Percentiles rank a stretch among this genome's conserved stretches.
Evolutionary conservation across 2,113 vertebrate species (phyloP).

Genomic region (Chaetops frenatus): DNA sequence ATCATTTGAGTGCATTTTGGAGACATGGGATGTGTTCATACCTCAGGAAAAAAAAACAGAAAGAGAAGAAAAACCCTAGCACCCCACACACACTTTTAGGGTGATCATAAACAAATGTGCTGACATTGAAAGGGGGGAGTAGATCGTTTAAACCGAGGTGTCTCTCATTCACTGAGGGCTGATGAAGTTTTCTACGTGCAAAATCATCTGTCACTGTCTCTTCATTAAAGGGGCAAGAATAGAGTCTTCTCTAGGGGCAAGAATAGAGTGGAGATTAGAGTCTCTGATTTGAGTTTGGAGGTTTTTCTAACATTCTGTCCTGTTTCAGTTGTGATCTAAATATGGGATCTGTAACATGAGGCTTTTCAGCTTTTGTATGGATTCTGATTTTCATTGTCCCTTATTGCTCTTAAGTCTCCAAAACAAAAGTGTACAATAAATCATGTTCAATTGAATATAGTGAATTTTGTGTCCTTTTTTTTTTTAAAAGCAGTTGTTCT

Average conservation of each 20-base stretch:
- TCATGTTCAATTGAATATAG: not conserved
- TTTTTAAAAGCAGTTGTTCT: not conserved
- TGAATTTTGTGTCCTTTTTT: not conserved
- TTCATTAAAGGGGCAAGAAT: not conserved
- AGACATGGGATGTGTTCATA: not conserved
- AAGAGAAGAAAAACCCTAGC: not conserved
- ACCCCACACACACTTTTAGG: fast-evolving
- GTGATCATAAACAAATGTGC: not conserved
- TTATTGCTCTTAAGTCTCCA: not conserved
- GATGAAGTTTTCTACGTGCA: not conserved
- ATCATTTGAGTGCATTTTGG: not conserved
- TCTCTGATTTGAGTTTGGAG: not conserved
- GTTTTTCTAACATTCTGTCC: not conserved
- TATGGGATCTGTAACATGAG: not conserved
- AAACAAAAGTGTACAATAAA: not conserved
- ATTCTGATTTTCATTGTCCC: not conserved
- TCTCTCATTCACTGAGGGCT: not conserved
- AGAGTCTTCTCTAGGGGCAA: not conserved
- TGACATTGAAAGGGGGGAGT: not conserved
- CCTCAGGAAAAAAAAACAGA: not conserved
- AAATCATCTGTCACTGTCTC: not conserved
- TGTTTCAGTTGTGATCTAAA: not conserved
- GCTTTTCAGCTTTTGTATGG: not conserved
- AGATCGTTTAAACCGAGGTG: not conserved
- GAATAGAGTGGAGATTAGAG: not conserved